These are phyloP conservation scores for Zaprionus nigranus DNA, from an alignment of 1,140 invertebrate genomes.

Conservation along the genomic window DNA sequence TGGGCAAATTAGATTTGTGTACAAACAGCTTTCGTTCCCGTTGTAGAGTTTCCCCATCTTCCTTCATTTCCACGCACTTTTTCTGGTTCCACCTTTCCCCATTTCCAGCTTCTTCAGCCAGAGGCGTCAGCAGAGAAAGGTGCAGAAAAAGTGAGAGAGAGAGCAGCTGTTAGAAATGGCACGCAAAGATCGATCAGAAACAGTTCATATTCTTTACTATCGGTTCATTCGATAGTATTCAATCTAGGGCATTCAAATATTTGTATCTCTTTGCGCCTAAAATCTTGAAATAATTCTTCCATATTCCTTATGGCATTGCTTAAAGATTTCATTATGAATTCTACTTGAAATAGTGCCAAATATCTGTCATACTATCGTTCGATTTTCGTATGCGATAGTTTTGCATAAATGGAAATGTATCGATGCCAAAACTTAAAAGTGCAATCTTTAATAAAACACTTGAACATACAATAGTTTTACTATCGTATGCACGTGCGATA, in stretches of 20 bases:
- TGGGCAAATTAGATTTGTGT: conserved; percentile 60
- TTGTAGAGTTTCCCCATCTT: conserved; percentile 1
- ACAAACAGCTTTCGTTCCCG: conserved; percentile 14
- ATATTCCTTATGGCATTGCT: too few species aligned
- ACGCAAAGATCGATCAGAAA: neutral
- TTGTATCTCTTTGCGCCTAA: neutral
- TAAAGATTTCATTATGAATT: too few species aligned
- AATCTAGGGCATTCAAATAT: neutral
- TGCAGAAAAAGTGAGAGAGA: too few species aligned
- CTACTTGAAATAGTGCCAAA: too few species aligned
- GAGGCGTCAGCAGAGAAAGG: neutral
- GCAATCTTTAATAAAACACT: too few species aligned
- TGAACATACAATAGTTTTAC: too few species aligned
- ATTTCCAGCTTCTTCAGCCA: neutral
- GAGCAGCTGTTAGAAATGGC: too few species aligned
- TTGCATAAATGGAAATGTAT: neutral
- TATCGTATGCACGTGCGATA: neutral
- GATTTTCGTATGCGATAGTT: neutral
- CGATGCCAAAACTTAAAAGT: too few species aligned
- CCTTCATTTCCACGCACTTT: neutral
- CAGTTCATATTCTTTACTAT: neutral
- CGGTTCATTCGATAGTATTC: neutral
- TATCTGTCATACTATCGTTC: too few species aligned
- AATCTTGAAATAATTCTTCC: too few species aligned
- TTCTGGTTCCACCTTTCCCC: too few species aligned